Evolutionary conservation across 2,888 invertebrate genomes (phyloP).

Genomic region (Nomada lathburiana): DNA sequence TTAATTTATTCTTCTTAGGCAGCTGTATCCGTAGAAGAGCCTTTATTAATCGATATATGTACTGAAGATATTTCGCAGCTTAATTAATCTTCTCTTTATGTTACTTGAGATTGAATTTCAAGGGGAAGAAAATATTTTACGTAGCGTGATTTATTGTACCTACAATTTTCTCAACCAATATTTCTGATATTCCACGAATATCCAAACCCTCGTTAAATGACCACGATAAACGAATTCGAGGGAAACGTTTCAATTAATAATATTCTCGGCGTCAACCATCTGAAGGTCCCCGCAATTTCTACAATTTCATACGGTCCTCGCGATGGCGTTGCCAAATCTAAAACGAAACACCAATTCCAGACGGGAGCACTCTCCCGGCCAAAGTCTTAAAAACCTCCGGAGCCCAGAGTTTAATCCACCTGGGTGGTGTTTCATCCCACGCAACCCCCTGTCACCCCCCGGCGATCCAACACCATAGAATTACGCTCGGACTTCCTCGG

Average conservation of each 20-base stretch:
- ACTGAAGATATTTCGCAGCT: neutral
- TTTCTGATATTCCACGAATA: too few relatives aligned
- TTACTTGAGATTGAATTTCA: too few relatives aligned
- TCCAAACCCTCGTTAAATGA: too few relatives aligned
- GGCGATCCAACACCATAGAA: conserved; percentile 42
- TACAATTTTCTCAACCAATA: too few relatives aligned
- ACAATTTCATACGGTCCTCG: neutral
- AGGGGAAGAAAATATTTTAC: too few relatives aligned
- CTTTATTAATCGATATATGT: conserved; percentile 10
- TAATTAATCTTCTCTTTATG: neutral
- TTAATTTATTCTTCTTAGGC: conserved; percentile 7
- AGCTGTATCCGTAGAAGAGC: conserved; percentile 7
- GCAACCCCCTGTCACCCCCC: neutral
- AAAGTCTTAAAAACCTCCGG: conserved; percentile 42
- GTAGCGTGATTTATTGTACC: too few relatives aligned
- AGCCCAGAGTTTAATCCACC: conserved; percentile 55
- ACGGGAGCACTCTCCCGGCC: neutral
- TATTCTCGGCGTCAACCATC: too few relatives aligned
- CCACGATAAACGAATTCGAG: neutral
- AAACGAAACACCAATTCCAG: conserved; percentile 29
- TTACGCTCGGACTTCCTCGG: conserved; percentile 39
- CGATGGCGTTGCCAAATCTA: neutral
- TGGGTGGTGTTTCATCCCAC: conserved; percentile 27
- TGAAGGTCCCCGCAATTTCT: neutral
- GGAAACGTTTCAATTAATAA: neutral